Base-by-base conservation (phyloP, 2,888 invertebrate genomes). In the Brachynemurus nebulosus region DNA sequence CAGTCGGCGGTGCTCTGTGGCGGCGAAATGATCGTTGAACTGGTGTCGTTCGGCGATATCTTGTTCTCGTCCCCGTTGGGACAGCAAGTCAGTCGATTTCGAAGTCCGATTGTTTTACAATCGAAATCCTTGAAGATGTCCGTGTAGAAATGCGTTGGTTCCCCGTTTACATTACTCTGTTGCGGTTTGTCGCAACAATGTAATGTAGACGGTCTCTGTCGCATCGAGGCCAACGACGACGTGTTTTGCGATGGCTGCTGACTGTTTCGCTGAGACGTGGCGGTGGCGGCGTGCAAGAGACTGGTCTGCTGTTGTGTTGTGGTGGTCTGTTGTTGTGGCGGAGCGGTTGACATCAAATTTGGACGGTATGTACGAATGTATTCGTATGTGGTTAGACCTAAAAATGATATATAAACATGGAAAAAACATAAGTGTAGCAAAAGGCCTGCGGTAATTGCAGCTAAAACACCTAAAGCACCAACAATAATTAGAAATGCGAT, bases 381-480 rank as follows among this genome's bases (percentile, higher is more conserved):
- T 59, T 91, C 91, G 66, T 90, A 92, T 0, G 91, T 92, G 16
- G 91, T 89, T 36, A 90, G 69, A 2, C 89, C 90, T 55, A 88
- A 66, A 53, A 80, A 74, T 3, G 81, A 80, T 58, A 91, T 86
- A 64, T 90, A 90, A 47, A 86, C 76, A 64, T 91, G 90, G 62
- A 91, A 91, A 66, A 85, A 83, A 60, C 84, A 85, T 42, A 91
- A 69, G 64, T 91, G 90, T 49, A 86, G 66, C 45, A 91, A 70
- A 40, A 90, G 71, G 20, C 81, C 80, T 2, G 82, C 78, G 4
- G 85, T 80, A 11, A 82, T 74, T 17, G 83, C 74, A n/a, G 86
- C 81, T 46, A 83, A 65, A 17, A 80, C 61, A 18, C 81, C 81
- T 40, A 85, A 66, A 36, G 76, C 67, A 12, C 74, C 63, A 17